Conservation (phyloP, 2,113 vertebrate species). For the Rhizomys pruinosus region DNA sequence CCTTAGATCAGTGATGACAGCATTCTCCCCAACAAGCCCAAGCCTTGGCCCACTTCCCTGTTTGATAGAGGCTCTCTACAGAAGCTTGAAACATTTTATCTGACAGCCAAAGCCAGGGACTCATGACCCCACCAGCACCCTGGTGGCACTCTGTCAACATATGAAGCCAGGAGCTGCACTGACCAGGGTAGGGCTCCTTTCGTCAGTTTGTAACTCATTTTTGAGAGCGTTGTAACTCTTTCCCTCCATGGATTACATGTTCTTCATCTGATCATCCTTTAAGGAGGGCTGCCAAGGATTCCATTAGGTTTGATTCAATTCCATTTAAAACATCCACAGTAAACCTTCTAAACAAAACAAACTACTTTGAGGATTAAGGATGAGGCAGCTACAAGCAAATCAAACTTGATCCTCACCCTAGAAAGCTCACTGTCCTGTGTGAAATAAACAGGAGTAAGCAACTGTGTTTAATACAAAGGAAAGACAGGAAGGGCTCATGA, state of each 20-base stretch:
- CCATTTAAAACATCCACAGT: neutral
- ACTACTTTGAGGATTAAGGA: neutral
- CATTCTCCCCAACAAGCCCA: neutral
- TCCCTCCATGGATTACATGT: neutral
- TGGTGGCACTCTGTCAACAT: neutral
- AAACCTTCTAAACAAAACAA: neutral
- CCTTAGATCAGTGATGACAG: neutral
- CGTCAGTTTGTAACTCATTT: neutral
- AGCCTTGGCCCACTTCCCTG: neutral
- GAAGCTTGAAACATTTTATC: neutral
- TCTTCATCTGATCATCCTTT: constrained; percentile 16
- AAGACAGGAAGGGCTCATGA: neutral
- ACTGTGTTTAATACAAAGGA: neutral
- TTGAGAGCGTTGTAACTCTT: neutral
- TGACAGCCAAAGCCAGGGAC: neutral
- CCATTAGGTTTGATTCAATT: neutral
- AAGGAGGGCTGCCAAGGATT: neutral
- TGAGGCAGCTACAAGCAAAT: neutral
- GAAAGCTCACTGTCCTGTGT: neutral
- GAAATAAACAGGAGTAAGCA: neutral
- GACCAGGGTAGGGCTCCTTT: neutral
- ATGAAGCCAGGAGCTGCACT: neutral
- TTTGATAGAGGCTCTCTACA: neutral
- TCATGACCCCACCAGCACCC: neutral
- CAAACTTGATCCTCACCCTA: neutral